Evolutionary conservation across 2,888 invertebrate species (phyloP).

Genomic region (Heliconius ethilla): DNA sequence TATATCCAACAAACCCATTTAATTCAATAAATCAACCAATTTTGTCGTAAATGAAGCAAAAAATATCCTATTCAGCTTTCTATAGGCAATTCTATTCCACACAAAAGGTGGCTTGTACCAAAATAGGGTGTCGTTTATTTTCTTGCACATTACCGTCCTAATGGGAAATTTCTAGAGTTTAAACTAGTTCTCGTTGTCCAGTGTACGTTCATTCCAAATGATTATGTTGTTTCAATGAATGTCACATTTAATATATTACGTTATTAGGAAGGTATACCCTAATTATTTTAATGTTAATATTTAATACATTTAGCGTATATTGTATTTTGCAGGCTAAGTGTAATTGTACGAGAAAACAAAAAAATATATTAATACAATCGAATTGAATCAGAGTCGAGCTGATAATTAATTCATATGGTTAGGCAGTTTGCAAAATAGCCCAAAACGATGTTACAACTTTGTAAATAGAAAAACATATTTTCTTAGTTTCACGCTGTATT

Average conservation of each 20-base stretch:
- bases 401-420: too few species aligned
- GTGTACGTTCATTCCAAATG: constrained; percentile 30
- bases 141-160: constrained; percentile 12
- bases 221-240: neutral
- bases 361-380: too few species aligned
- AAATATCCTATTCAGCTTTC: neutral
- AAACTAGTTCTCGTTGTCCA: neutral
- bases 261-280: constrained; percentile 17
- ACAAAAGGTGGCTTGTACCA: constrained; percentile 2
- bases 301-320: neutral
- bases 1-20: neutral
- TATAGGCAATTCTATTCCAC: constrained; percentile 2
- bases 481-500: too few species aligned
- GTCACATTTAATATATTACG: constrained; percentile 35
- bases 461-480: too few species aligned
- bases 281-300: neutral
- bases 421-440: too few species aligned
- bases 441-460: too few species aligned
- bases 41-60: neutral
- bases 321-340: neutral
- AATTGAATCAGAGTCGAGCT: too few species aligned
- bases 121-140: constrained; percentile 14
- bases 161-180: constrained; percentile 1
- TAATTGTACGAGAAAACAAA: too few species aligned
- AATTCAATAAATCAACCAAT: neutral